Evolutionary conservation across 2,113 vertebrate species (phyloP), one percentile per base, ranked within the genome.

Genomic region (Numenius arquata): DNA sequence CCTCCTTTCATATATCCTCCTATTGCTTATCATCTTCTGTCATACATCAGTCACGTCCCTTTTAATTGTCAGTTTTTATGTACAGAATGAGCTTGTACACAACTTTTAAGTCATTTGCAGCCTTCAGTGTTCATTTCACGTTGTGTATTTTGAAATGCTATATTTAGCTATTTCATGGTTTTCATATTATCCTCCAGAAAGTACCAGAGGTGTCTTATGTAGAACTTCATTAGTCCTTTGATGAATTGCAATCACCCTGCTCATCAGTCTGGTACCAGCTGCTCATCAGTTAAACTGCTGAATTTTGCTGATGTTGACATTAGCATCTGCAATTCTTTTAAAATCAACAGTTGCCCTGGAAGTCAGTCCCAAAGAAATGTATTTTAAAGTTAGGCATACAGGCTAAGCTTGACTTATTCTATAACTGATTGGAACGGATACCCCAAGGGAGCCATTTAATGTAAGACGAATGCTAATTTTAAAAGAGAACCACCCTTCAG

Each of bases 281-380:
- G 94, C 71, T 96, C 95, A 91, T 95, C 94, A 96, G 70, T 82
- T 96, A 85, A 91, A 89, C 81, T 72, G 77, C 77, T 91, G 91
- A 95, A 48, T 95, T 95, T 78, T 91, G 84, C 93, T 90, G 80
- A 71, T 89, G 52, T 15, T 91, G 43, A 82, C 43, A n/a, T 87
- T 72, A 91, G 45, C 62, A 58, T 93, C 73, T 48, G 74, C 87
- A 93, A 59, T 82, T 91, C 77, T 91, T 89, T 93, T 71, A 91
- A 93, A 95, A 85, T 89, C 87, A 93, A 88, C 81, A 66, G 58
- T 94, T 96, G 61, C 43, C 62, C 84, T 81, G 43, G 21, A 89
- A 96, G 74, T 58, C 58, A 85, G 40, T 87, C 36, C 43, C 66
- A 72, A 41, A 79, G 18, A 96, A 85, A 93, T 53, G 20, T 45